A percentile compares a stretch with the other conserved stretches of the same genome.
Conservation (phyloP, 2,888 invertebrate species). For the Stenodema calcarata region DNA sequence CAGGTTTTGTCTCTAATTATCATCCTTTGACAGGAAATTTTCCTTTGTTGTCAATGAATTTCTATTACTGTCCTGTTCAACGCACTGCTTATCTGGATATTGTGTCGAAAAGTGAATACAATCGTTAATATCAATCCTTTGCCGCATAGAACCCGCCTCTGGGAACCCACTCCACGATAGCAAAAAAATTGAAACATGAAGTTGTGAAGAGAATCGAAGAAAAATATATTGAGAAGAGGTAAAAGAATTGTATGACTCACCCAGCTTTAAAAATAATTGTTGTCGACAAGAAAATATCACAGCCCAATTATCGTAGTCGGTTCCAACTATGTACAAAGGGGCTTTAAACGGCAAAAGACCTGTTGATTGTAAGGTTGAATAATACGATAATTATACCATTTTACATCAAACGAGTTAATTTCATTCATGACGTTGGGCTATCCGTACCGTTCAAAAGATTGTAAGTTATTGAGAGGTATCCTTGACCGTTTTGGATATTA, state of each 20-base stretch:
- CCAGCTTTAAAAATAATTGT: slow-evolving; percentile 33
- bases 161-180: no score
- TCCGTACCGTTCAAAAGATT: slow-evolving; percentile 2
- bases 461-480: slow-evolving; percentile 37
- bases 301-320: slow-evolving; percentile 44
- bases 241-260: background rate
- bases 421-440: background rate
- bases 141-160: no score
- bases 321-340: slow-evolving; percentile 25
- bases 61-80: no score
- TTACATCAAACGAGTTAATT: background rate
- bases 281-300: slow-evolving; percentile 30
- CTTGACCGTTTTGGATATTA: slow-evolving; percentile 21
- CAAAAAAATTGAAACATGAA: no score
- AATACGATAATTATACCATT: background rate
- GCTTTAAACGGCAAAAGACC: slow-evolving; percentile 12
- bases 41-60: no score
- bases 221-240: background rate
- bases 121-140: no score
- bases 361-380: background rate
- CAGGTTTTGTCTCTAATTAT: no score
- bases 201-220: no score
- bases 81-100: no score
- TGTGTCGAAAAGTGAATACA: no score
- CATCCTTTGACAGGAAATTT: no score